These are phyloP conservation scores for Eulemur albifrons DNA, from an alignment of 2,797 vertebrate genomes.

Conservation along the genomic window DNA sequence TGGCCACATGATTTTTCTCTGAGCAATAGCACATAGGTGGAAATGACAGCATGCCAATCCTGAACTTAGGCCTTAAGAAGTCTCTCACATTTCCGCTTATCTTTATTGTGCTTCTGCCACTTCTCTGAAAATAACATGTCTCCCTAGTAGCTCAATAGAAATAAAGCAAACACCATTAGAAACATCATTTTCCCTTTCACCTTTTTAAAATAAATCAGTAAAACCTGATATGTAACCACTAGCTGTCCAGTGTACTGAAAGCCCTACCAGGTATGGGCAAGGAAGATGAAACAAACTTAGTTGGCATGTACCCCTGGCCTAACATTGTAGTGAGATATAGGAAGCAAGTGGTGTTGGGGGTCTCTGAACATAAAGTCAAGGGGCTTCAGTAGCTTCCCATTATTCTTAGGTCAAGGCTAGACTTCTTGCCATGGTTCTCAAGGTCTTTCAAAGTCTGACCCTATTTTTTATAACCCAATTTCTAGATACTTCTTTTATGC, in stretches of 20 bases:
- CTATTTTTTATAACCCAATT: neutral
- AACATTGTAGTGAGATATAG: neutral
- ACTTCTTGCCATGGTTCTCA: neutral
- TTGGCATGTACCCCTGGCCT: neutral
- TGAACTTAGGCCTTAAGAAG: neutral
- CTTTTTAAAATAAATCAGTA: neutral
- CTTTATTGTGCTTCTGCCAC: constrained; percentile 1
- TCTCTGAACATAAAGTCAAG: constrained; percentile 7
- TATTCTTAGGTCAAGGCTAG: neutral
- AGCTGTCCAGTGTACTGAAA: neutral
- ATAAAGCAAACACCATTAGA: neutral
- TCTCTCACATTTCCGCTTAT: neutral
- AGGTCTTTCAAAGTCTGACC: neutral
- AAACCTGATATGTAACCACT: neutral
- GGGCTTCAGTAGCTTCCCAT: neutral
- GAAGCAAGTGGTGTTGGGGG: neutral
- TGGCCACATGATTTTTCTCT: constrained; percentile 4
- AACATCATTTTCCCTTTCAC: neutral
- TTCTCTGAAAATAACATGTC: neutral
- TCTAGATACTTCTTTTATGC: neutral
- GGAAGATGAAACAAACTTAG: neutral
- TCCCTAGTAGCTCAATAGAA: neutral
- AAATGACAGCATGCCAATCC: neutral
- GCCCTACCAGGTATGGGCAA: neutral
- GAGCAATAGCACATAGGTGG: neutral